Conservation (phyloP, 2,797 vertebrate genomes). For the Sebastolobus altivelis region DNA sequence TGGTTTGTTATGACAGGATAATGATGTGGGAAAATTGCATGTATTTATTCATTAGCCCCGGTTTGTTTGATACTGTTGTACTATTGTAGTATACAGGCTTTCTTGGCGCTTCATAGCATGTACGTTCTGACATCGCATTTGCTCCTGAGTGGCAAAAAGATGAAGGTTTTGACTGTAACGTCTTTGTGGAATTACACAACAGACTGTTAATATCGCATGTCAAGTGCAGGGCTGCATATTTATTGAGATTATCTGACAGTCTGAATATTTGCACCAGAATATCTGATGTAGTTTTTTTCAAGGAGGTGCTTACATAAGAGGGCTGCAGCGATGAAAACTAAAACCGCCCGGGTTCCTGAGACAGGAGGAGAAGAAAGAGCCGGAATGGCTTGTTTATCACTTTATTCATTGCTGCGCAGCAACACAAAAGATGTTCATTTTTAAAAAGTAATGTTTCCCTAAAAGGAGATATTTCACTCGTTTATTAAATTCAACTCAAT, state of each 20-base stretch:
- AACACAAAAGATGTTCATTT: constrained; percentile 20
- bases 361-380: constrained; percentile 58
- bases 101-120: neutral
- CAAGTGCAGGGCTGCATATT: constrained; percentile 47
- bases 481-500: neutral
- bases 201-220: constrained; percentile 40
- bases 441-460: neutral
- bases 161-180: constrained; percentile 37
- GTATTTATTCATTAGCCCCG: constrained; percentile 43
- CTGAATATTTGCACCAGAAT: constrained; percentile 60
- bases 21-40: constrained; percentile 41
- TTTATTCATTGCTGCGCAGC: constrained; percentile 43
- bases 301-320: constrained; percentile 64
- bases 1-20: constrained; percentile 48
- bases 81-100: neutral
- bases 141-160: constrained; percentile 30
- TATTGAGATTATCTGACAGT: constrained; percentile 65
- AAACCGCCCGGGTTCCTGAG: constrained; percentile 64
- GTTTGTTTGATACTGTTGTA: constrained; percentile 28
- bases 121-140: constrained; percentile 15
- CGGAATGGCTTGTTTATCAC: constrained; percentile 46
- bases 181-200: constrained; percentile 49
- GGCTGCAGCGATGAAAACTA: constrained; percentile 56
- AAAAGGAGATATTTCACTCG: constrained; percentile 10
- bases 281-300: constrained; percentile 54